Conservation (phyloP, 2,888 invertebrate species). For the Atherix ibis region DNA sequence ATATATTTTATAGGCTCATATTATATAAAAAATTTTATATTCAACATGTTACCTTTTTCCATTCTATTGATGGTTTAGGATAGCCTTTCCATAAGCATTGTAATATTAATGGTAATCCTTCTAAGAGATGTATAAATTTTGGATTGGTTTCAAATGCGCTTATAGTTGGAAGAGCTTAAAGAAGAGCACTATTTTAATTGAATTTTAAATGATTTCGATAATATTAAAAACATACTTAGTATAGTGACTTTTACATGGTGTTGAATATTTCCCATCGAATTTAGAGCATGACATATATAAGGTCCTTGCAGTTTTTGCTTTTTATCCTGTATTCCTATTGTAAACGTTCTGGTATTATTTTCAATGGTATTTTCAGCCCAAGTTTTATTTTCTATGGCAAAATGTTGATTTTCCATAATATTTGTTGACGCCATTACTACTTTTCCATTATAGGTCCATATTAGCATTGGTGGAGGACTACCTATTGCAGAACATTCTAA, state of each 20-base stretch:
- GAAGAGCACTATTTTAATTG: slow-evolving; percentile 31
- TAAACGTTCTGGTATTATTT: slow-evolving; percentile 12
- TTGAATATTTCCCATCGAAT: slow-evolving; percentile 36
- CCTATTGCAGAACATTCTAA: slow-evolving; percentile 39
- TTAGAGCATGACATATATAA: slow-evolving; percentile 41
- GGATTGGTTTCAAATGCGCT: no score
- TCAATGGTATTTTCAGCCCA: neutral
- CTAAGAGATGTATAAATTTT: no score
- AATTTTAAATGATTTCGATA: slow-evolving; percentile 23
- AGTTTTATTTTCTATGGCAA: no score
- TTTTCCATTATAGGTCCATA: slow-evolving; percentile 40
- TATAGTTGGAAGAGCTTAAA: slow-evolving; percentile 17
- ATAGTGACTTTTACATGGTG: slow-evolving; percentile 31
- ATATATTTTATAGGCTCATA: no score
- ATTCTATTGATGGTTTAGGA: slow-evolving; percentile 41
- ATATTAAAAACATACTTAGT: slow-evolving; percentile 23
- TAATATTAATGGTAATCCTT: slow-evolving; percentile 34
- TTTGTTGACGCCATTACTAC: slow-evolving; percentile 12
- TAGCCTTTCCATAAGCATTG: slow-evolving; percentile 43
- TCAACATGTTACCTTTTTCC: slow-evolving; percentile 37
- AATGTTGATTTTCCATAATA: slow-evolving; percentile 12
- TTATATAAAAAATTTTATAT: no score
- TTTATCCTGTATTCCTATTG: slow-evolving; percentile 16
- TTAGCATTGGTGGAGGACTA: slow-evolving; percentile 39
- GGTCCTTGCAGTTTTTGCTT: slow-evolving; percentile 28